Evolutionary conservation across 2,888 invertebrate species (phyloP).

Genomic region (Pasiphila rectangulata): DNA sequence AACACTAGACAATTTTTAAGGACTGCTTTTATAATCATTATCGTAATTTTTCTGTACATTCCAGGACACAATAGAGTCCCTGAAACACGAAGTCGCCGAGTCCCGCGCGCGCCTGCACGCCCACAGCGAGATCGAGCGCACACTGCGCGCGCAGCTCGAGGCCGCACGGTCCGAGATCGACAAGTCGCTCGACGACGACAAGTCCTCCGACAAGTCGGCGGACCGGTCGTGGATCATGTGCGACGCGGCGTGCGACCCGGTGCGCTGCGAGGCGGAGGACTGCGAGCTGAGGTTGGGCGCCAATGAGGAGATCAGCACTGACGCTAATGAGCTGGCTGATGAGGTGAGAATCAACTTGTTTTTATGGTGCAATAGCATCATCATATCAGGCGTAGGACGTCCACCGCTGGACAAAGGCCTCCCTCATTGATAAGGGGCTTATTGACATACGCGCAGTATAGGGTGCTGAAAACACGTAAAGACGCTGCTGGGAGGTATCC

Average conservation of each 20-base stretch:
- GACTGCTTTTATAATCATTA: too few relatives aligned
- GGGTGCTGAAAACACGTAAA: too few relatives aligned
- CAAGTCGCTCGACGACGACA: conserved; percentile 28
- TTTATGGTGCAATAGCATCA: too few relatives aligned
- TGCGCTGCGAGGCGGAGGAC: conserved; percentile 63
- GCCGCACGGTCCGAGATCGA: conserved; percentile 63
- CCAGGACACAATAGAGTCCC: conserved; percentile 71
- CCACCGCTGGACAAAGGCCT: too few relatives aligned
- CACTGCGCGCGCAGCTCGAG: conserved; percentile 69
- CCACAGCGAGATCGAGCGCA: conserved; percentile 72
- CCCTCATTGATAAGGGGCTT: too few relatives aligned
- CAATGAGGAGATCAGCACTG: conserved; percentile 71
- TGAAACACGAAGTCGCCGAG: conserved; percentile 73
- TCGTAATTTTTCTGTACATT: conserved; percentile 23
- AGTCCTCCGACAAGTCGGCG: conserved; percentile 37
- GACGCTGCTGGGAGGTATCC: too few relatives aligned
- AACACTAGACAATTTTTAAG: too few relatives aligned
- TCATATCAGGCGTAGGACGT: too few relatives aligned
- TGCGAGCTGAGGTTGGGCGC: conserved; percentile 58
- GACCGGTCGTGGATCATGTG: conserved; percentile 55
- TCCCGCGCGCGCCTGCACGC: conserved; percentile 70
- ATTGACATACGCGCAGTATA: too few relatives aligned
- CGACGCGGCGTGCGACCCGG: conserved; percentile 73
- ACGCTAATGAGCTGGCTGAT: conserved; percentile 71
- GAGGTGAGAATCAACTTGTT: conserved; percentile 52